phyloP scores from a whole-genome alignment of 2,888 invertebrate genomes.

The Caenorhabditis doughertyi region DNA sequence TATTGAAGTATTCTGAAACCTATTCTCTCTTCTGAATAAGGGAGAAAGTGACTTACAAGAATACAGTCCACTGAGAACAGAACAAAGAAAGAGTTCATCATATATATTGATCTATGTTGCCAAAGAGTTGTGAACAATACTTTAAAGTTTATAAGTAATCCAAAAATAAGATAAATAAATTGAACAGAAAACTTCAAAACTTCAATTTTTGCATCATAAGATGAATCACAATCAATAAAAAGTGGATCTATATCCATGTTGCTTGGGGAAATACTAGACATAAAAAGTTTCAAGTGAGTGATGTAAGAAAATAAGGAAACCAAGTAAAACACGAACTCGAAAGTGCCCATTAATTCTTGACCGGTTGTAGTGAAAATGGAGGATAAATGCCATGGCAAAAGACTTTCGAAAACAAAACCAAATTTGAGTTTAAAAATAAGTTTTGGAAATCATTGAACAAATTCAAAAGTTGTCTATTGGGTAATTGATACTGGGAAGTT shows the following conservation, averaged over 20 bases:
- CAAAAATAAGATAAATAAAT: not conserved
- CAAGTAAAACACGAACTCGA: not conserved
- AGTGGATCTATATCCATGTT: constrained; percentile 19
- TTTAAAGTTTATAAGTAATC: not conserved
- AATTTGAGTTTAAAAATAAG: too few species aligned
- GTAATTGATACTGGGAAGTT: too few species aligned
- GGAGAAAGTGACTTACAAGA: constrained; percentile 3
- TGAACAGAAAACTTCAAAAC: constrained; percentile 14
- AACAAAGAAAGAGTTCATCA: constrained; percentile 13
- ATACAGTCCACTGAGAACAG: constrained; percentile 27
- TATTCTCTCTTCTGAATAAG: too few species aligned
- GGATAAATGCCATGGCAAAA: not conserved
- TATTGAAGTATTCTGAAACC: constrained; percentile 10
- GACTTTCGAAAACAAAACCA: not conserved
- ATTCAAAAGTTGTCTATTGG: too few species aligned
- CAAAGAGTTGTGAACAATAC: constrained; percentile 4
- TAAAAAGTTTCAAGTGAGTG: constrained; percentile 1
- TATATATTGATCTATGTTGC: not conserved
- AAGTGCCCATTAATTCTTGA: not conserved
- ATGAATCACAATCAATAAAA: constrained; percentile 6
- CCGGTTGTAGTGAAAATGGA: not conserved
- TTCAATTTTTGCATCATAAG: constrained; percentile 3
- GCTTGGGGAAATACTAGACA: too few species aligned
- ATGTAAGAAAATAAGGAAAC: not conserved
- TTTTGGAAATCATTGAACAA: too few species aligned